Evolutionary conservation across 92 coral and sea anemone species (phyloP), one percentile per base, ranked within the genome.

Genomic region (Porites cylindrica): DNA sequence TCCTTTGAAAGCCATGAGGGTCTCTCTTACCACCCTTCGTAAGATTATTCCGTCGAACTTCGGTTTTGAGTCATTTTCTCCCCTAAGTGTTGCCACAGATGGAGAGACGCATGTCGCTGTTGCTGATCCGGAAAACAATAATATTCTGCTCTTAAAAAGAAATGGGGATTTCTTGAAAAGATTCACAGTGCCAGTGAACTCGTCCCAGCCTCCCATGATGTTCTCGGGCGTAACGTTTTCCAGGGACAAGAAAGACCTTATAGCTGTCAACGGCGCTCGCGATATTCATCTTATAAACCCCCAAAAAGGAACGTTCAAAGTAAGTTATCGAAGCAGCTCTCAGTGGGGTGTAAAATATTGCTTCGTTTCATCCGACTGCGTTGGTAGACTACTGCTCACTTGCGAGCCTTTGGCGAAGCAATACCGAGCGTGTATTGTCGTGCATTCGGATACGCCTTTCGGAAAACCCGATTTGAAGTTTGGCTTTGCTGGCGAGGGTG

Each of bases 401-500:
- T 95, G 98, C 80, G 98, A 95, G 72, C 98, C 98, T n/a, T 85
- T 95, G 29, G 50, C 85, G 75, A 91, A 94, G 52, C 88, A 90
- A 19, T 91, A 78, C 83, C 93, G 93, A 50, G 90, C 98, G 18
- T 95, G 98, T 56, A 92, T 95, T 71, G 90, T 93, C 81, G 96
- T 95, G 59, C 94, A 95, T 64, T 85, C 88, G 62, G 94, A 93
- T 56, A 87, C 91, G 18, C 98, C 96, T 23, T 89, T 95, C 60
- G 98, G 98, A 9, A 94, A 95, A 83, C 96, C 98, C 53, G 93
- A 91, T 78, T 77, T 95, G 82, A 95, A 85, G 90, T 93, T 95
- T 70, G 98, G 98, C 6, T 82, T 89, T 63, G 73, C 93, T 1
- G 96, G 96, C 32, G 92, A 91, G 14, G 88, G 90, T 43, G 69